Evolutionary conservation across 1,140 invertebrate species (phyloP).

Genomic region (Halictus rubicundus): DNA sequence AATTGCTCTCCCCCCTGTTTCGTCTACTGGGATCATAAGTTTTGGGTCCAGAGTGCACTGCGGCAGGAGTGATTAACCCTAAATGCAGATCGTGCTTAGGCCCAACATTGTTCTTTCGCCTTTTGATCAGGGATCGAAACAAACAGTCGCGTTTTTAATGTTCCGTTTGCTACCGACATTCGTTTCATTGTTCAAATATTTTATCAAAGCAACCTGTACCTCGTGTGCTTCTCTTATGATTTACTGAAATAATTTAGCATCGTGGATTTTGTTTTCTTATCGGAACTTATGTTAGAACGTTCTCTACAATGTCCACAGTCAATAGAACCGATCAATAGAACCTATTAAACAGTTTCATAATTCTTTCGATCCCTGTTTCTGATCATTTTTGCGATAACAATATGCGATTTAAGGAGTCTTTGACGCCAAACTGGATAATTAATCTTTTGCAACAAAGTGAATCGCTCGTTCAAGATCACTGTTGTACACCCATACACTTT

Average conservation of each 20-base stretch:
- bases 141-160: too few species aligned
- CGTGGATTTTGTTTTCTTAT: too few species aligned
- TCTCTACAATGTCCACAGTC: rapidly evolving
- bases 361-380: slow-evolving; percentile 14
- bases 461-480: background rate
- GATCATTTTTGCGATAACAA: slow-evolving; percentile 17
- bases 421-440: background rate
- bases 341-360: too few species aligned
- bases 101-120: background rate
- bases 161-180: too few species aligned
- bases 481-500: too few species aligned
- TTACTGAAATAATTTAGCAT: too few species aligned
- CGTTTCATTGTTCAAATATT: too few species aligned
- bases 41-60: slow-evolving; percentile 25
- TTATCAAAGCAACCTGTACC: too few species aligned
- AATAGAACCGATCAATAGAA: too few species aligned
- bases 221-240: too few species aligned
- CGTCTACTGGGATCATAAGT: background rate
- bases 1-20: slow-evolving; percentile 10
- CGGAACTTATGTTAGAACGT: too few species aligned
- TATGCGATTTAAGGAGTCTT: background rate
- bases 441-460: background rate
- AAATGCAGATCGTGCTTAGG: slow-evolving; percentile 10
- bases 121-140: too few species aligned
- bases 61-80: slow-evolving; percentile 35